phyloP scores from a whole-genome alignment of 2,888 invertebrate genomes.

The Tipula confusa region DNA sequence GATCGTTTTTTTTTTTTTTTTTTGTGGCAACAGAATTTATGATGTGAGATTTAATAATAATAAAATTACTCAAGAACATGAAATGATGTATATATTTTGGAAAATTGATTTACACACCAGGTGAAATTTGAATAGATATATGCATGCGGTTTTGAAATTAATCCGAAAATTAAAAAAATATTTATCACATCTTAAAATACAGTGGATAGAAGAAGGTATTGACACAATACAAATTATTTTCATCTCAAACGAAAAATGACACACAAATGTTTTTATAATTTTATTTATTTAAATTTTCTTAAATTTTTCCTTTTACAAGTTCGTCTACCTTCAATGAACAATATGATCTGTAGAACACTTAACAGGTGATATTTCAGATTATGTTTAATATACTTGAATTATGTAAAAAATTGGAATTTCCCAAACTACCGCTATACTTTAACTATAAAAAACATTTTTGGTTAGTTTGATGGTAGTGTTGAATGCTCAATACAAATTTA shows the following conservation, averaged over 20 bases:
- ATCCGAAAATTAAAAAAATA: background rate
- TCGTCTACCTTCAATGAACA: background rate
- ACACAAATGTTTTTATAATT: background rate
- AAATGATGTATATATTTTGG: background rate
- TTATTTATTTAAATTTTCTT: background rate
- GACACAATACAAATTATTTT: background rate
- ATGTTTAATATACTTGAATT: too few species aligned
- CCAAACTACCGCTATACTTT: too few species aligned
- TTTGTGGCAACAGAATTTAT: constrained; percentile 29
- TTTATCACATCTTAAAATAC: background rate
- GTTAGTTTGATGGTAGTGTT: too few species aligned
- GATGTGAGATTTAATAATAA: constrained; percentile 26
- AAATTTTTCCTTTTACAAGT: background rate
- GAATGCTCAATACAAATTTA: too few species aligned
- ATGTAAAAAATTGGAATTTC: too few species aligned
- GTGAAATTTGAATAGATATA: background rate
- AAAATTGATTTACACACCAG: background rate
- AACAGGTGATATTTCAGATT: too few species aligned
- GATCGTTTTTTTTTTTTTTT: background rate
- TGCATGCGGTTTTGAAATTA: background rate
- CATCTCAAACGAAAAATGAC: background rate
- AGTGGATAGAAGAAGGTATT: background rate
- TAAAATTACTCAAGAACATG: background rate
- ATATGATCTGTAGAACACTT: too few species aligned
- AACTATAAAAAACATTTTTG: too few species aligned